A percentile compares a stretch with the other conserved stretches of the same genome.
These are phyloP conservation scores for Platyrinchus mystaceus DNA, from an alignment of 2,797 vertebrate species.

Conservation along the genomic window DNA sequence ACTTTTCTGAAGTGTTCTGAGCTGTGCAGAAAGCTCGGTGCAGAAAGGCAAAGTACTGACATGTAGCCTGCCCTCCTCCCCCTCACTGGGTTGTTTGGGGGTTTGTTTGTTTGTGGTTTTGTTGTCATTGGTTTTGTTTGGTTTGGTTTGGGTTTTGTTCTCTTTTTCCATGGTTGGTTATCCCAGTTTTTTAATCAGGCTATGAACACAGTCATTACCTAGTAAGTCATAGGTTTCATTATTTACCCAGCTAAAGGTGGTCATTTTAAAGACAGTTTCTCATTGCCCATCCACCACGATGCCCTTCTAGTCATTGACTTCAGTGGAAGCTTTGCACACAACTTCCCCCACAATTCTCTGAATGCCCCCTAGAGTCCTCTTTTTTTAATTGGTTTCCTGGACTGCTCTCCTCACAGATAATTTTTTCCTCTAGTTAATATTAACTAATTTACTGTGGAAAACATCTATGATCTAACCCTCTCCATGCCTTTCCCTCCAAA, in stretches of 20 bases:
- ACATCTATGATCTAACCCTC: conserved; percentile 46
- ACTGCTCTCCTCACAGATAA: conserved; percentile 23
- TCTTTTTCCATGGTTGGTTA: neutral
- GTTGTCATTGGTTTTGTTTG: neutral
- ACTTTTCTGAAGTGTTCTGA: neutral
- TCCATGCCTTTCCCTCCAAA: conserved; percentile 31
- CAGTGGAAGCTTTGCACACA: conserved; percentile 22
- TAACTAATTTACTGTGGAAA: conserved; percentile 63
- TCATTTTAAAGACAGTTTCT: neutral
- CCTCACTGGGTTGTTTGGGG: neutral
- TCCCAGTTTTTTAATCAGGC: neutral
- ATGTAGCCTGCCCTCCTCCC: rapidly evolving
- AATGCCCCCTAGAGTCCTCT: neutral
- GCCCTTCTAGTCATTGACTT: neutral
- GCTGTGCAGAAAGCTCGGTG: neutral
- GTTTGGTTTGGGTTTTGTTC: neutral
- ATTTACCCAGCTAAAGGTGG: neutral
- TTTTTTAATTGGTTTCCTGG: conserved; percentile 49
- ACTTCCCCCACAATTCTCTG: conserved; percentile 29
- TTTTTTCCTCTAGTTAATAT: conserved; percentile 54
- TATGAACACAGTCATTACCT: neutral
- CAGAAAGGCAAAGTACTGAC: neutral
- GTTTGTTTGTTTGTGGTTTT: neutral
- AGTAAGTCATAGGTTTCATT: neutral
- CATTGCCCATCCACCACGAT: neutral